Percentiles rank a stretch among this genome's conserved stretches.
These are phyloP conservation scores for Latrodectus hesperus DNA, from an alignment of 2,888 invertebrate species.

Conservation along the genomic window DNA sequence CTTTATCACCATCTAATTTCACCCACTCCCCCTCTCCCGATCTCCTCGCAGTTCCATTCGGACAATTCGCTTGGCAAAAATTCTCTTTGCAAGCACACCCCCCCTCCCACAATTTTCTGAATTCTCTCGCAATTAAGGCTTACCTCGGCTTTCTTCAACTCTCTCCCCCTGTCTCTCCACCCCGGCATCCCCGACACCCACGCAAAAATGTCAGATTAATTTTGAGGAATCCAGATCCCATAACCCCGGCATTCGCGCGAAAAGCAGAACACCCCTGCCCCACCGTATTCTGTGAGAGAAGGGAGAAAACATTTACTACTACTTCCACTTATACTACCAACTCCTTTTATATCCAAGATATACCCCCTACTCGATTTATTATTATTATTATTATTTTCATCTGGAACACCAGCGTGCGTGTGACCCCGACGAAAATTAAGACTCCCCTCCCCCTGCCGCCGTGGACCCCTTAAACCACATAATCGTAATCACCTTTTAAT, in stretches of 20 bases:
- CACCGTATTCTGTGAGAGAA: background rate
- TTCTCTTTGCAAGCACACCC: no score
- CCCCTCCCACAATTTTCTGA: no score
- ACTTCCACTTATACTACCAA: no score
- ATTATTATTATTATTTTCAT: conserved; percentile 46
- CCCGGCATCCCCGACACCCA: background rate
- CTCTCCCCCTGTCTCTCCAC: no score
- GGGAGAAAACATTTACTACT: no score
- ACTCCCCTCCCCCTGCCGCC: conserved; percentile 63
- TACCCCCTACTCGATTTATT: conserved; percentile 60
- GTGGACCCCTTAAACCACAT: conserved; percentile 67
- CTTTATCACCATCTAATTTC: no score
- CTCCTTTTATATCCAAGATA: conserved; percentile 4
- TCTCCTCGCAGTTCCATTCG: no score
- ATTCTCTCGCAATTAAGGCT: no score
- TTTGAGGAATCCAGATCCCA: conserved; percentile 52
- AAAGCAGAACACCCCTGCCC: conserved; percentile 44
- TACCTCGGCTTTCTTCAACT: no score
- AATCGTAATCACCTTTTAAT: conserved; percentile 69
- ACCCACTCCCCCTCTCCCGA: no score
- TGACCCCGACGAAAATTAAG: conserved; percentile 59
- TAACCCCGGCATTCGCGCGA: conserved; percentile 27
- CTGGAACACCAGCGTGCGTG: conserved; percentile 14
- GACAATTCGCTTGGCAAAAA: no score
- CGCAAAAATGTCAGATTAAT: conserved; percentile 63